Base-by-base conservation (phyloP, 2,113 vertebrate genomes). In the Piaya cayana region DNA sequence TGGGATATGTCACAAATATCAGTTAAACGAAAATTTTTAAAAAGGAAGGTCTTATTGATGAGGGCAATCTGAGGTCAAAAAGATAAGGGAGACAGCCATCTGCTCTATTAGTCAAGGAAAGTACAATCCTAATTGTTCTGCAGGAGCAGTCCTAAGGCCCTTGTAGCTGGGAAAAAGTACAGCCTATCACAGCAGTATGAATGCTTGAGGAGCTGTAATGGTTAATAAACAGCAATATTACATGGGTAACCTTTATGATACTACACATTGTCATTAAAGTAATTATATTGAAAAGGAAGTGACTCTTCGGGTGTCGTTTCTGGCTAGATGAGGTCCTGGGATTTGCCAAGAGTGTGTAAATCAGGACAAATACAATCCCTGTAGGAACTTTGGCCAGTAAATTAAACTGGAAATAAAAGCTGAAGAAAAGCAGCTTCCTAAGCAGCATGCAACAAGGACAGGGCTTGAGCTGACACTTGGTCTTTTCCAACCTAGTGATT, bases 241-340 rank as follows among this genome's bases (percentile, higher is more conserved):
- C 52, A 36, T 5, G 13, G 70, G 25, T 43, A 55, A 86, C 22
- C 21, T 90, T 79, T 79, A 69, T 71, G 25, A 30, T 60, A 74
- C 13, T 49, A 56, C 58, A 84, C 23, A 6, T 49, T 50, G 9
- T 90, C 93, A 95, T 95, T 94, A 82, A 75, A 94, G 37, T 83
- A 93, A 97, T 96, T 92, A 91, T 26, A 84, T 0, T 45, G 65
- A 82, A 96, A 96, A 95, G 90, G 87, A 96, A 96, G 91, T 96
- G 81, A 95, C 88, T 89, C 91, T 88, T 49, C 17, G 29, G 78
- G 71, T 89, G 77, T 76, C 45, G 23, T 78, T 82, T 83, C 85
- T 94, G 45, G 27, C 26, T 79, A 92, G 43, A 86, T 60, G n/a
- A 94, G 15, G 26, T 81, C 37, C 75, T 81, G 58, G 77, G 86